Evolutionary conservation across 1,140 invertebrate genomes (phyloP), one percentile per base, ranked within the genome.

Genomic region (Drosophila pandora): DNA sequence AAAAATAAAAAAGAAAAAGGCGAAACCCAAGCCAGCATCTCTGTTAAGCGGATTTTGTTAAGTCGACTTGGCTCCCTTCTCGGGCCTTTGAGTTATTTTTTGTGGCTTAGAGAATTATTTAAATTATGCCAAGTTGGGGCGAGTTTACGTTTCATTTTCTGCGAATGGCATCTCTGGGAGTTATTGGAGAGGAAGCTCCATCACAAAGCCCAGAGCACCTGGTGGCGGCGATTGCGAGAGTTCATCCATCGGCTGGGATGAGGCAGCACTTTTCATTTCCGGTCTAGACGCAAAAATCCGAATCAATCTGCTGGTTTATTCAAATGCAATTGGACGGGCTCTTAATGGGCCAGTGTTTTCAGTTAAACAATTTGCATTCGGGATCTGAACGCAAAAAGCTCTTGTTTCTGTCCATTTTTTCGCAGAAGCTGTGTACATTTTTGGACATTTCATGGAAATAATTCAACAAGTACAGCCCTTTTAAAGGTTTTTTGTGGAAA

Each of bases 241-340:
- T 34, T 8, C 3, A 41, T 22, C 37, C 37, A 41, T 25, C 56
- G 22, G 8, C n/a, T 12, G 64, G 37, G 37, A 43, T 28, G 34
- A 37, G n/a, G 39, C 12, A 13, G 34, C 30, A 25, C 43, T 60
- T 71, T 52, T 52, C 54, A 71, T 71, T 71, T 71, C 68, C 68
- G 68, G 68, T 71, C 68, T 71, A 71, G 68, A 71, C 68, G 34
- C 41, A 56, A 47, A 52, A 71, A 50, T 59, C 57, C 47, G 28
- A 30, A 52, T 32, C 13, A 28, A 45, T 59, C 48, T 1, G n/a
- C 47, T 22, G 55, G 34, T 32, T 50, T 52, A 71, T 71, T 71
- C 49, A 71, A 56, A 70, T 60, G 25, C 65, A 47, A 59, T 71
- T 71, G 70, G 54, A 23, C 43, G 3, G 30, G 32, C 30, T 32